These are phyloP conservation scores for Serinus canaria DNA, from an alignment of 2,113 vertebrate species.

Conservation along the genomic window DNA sequence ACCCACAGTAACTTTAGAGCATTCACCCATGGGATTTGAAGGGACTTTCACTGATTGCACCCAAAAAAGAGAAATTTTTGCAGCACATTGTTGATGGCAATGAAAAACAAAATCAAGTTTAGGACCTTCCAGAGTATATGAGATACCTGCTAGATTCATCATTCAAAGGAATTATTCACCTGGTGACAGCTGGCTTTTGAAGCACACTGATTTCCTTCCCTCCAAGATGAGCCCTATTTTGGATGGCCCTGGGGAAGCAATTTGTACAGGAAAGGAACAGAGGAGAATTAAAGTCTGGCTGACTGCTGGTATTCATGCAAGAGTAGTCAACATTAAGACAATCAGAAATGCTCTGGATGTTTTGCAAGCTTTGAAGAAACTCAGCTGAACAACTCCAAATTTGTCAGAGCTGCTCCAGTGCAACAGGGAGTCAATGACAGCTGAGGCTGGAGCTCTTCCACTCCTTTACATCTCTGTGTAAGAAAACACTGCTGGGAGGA, in stretches of 20 bases:
- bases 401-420: not conserved
- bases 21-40: not conserved
- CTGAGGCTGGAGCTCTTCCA: not conserved
- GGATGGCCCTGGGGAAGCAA: slow-evolving; percentile 21
- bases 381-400: not conserved
- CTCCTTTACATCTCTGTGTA: not conserved
- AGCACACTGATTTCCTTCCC: slow-evolving; percentile 3
- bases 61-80: not conserved
- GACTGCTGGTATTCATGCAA: not conserved
- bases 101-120: slow-evolving; percentile 21
- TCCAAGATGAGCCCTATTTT: not conserved
- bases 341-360: not conserved
- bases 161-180: not conserved
- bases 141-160: slow-evolving; percentile 13
- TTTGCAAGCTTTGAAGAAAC: not conserved
- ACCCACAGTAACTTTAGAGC: not conserved
- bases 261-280: not conserved
- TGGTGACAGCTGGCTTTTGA: not conserved
- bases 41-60: not conserved
- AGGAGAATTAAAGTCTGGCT: not conserved
- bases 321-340: not conserved
- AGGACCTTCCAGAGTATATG: not conserved
- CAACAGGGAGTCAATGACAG: not conserved
- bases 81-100: not conserved
- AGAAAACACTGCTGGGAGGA: not conserved